Conservation (phyloP, 2,113 vertebrate genomes). For the Chaetorhynchus papuensis region DNA sequence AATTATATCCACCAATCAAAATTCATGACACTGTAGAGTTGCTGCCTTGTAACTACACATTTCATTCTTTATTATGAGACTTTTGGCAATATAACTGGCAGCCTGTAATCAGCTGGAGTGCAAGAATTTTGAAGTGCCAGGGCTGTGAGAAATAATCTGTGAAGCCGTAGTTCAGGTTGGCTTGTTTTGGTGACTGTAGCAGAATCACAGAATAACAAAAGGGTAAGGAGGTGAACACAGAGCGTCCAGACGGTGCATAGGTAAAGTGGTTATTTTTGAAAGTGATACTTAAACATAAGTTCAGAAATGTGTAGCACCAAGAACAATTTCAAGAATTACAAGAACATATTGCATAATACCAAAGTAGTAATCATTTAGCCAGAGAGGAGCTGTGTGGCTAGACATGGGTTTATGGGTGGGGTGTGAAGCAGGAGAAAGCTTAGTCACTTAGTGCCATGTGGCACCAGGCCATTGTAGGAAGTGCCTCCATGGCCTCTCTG, state of each 20-base stretch:
- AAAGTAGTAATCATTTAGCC: background rate
- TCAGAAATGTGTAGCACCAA: background rate
- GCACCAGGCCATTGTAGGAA: background rate
- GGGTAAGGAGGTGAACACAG: background rate
- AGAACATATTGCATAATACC: background rate
- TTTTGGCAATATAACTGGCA: background rate
- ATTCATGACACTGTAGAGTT: background rate
- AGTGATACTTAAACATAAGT: background rate
- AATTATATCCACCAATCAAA: conserved; percentile 21
- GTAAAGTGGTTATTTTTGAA: background rate
- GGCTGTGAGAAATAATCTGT: background rate
- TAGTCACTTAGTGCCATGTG: background rate
- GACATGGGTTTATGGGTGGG: background rate
- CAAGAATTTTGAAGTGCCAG: background rate
- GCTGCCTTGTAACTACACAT: background rate
- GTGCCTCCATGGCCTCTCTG: background rate
- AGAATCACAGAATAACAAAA: background rate
- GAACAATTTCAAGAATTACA: background rate
- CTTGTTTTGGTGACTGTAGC: background rate
- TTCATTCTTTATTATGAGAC: conserved; percentile 8
- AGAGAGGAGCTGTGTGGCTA: background rate
- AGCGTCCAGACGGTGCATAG: background rate
- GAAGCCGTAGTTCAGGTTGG: background rate
- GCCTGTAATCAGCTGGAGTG: background rate
- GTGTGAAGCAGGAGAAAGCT: background rate